A percentile compares a stretch with the other conserved stretches of the same genome.
These are phyloP conservation scores for Colius striatus DNA, from an alignment of 2,113 vertebrate genomes.

Conservation along the genomic window DNA sequence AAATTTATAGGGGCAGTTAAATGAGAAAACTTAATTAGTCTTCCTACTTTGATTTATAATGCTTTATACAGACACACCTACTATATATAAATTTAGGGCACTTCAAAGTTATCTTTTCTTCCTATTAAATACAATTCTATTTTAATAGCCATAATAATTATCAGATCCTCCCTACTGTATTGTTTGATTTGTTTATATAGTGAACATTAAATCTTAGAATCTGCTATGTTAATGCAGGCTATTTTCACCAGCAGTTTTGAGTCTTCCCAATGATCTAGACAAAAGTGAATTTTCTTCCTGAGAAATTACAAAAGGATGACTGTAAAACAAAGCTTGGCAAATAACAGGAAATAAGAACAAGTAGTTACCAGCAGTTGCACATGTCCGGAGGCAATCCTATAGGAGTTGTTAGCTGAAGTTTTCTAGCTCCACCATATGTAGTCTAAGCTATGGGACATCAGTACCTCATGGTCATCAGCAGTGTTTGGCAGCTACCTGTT, in stretches of 20 bases:
- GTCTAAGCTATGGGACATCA: neutral
- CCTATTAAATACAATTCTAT: neutral
- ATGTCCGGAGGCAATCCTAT: neutral
- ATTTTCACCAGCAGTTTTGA: neutral
- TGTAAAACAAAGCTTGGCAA: neutral
- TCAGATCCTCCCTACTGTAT: neutral
- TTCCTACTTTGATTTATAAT: neutral
- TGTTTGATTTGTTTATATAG: neutral
- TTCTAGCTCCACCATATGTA: neutral
- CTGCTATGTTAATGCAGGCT: neutral
- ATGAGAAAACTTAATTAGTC: neutral
- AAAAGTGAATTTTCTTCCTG: neutral
- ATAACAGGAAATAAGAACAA: neutral
- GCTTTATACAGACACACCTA: neutral
- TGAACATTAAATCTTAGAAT: neutral
- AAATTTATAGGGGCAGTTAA: neutral
- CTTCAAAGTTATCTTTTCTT: neutral
- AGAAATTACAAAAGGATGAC: rapidly evolving
- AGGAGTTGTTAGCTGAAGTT: neutral
- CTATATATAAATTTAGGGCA: neutral
- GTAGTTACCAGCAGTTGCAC: neutral
- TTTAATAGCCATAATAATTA: neutral
- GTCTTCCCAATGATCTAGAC: neutral
- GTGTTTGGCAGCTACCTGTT: neutral
- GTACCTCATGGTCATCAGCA: neutral